Evolutionary conservation across 2,797 vertebrate species (phyloP).

Genomic region (Pseudochirops cupreus): DNA sequence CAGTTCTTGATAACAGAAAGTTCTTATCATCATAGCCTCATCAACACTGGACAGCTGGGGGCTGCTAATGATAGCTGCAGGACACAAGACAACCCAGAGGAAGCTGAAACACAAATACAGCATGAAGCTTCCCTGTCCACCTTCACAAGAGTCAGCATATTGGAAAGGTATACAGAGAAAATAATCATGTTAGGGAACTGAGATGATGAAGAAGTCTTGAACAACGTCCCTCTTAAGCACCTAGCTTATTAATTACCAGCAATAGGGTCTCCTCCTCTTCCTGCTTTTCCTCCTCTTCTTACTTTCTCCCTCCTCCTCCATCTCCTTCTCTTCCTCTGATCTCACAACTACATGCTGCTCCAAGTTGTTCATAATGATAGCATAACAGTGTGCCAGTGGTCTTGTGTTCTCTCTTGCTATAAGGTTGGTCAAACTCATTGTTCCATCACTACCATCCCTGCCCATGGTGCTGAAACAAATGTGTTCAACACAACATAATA

Average conservation of each 20-base stretch:
- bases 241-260: neutral
- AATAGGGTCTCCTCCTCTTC: neutral
- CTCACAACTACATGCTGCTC: neutral
- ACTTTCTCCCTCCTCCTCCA: neutral
- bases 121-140: neutral
- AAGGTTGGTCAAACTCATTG: neutral
- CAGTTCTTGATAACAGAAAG: neutral
- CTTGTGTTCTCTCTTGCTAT: neutral
- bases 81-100: neutral
- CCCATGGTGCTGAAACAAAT: neutral
- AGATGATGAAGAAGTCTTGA: neutral
- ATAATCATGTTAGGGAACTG: neutral
- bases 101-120: neutral
- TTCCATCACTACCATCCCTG: neutral
- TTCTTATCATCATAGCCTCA: neutral
- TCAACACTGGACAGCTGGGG: neutral
- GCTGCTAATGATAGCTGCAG: neutral
- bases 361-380: neutral
- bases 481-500: neutral
- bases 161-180: neutral
- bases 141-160: neutral
- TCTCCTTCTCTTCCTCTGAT: neutral
- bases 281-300: neutral
- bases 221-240: neutral
- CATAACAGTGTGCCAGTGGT: neutral